Evolutionary conservation across 2,113 vertebrate genomes (phyloP), one percentile per base, ranked within the genome.

Genomic region (Amazona vittata): DNA sequence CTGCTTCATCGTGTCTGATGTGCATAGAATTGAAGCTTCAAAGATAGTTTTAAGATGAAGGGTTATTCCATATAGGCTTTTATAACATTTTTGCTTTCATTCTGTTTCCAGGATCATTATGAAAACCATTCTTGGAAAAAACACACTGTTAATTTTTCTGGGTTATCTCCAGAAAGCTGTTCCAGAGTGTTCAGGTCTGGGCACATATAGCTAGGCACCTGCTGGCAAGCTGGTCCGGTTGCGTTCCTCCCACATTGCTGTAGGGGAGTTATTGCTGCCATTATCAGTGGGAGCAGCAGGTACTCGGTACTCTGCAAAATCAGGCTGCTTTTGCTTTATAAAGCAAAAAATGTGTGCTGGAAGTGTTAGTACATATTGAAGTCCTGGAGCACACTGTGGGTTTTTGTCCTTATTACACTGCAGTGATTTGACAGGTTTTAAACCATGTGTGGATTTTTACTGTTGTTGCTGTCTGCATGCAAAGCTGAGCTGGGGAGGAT

Each of bases 151-250:
- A 18, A 39, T 35, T 33, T 44, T 50, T 16, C 22, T 70, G 28
- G 17, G 35, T 87, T 74, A 52, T 70, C 31, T 77, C 47, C 69
- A 73, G 76, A 67, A 86, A 75, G 35, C 75, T 83, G 12, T 62
- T 83, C 53, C 67, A 63, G 46, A 22, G 46, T 52, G 9, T 52
- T 78, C 25, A 47, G 39, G 44, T 59, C 37, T 1, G 18, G 73
- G 78, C 65, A 49, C 57, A 47, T 79, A 10, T 78, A 93, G 37
- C 49, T 60, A 95, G 80, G 88, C 39, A 95, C 76, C 95, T 93
- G 94, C 94, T 93, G 65, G 69, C 84, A 71, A 29, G 16, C 22
- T 31, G 21, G 64, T 89, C 43, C 24, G 18, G 16, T 55, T 24
- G 33, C 4, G 3, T 77, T 88, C 35, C 15, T 64, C 31, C 33